These are phyloP conservation scores for Tethea ocularis DNA, from an alignment of 2,888 invertebrate species.

Conservation along the genomic window DNA sequence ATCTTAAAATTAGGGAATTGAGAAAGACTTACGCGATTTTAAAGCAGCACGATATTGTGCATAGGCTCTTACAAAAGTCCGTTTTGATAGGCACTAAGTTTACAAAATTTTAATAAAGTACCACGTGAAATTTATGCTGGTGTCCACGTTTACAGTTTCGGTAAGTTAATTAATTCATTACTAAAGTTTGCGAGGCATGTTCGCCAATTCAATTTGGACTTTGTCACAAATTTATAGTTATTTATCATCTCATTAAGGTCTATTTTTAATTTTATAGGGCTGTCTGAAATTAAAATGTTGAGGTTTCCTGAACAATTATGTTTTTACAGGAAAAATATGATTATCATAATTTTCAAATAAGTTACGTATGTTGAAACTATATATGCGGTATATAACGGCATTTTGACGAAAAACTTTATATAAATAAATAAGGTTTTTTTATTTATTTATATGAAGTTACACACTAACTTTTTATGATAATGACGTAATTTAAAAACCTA, in stretches of 20 bases:
- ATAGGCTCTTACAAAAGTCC: not conserved
- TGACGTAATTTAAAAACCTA: slow-evolving; percentile 7
- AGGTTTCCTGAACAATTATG: no score
- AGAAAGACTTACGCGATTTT: not conserved
- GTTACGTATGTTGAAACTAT: no score
- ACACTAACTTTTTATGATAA: not conserved
- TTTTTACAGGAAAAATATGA: not conserved
- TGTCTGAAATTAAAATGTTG: not conserved
- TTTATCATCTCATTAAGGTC: slow-evolving; percentile 51
- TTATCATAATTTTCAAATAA: no score
- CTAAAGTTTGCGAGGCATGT: slow-evolving; percentile 58
- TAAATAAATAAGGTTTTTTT: no score
- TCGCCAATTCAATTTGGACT: slow-evolving; percentile 52
- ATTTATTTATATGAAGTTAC: no score
- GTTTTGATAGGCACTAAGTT: slow-evolving; percentile 35
- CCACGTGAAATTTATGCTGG: slow-evolving; percentile 51
- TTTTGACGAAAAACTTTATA: no score
- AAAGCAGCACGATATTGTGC: not conserved
- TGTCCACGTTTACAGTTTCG: slow-evolving; percentile 43
- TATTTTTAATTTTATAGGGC: slow-evolving; percentile 28
- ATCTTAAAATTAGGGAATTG: not conserved
- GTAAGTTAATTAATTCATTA: slow-evolving; percentile 66
- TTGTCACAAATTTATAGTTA: slow-evolving; percentile 54
- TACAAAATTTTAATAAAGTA: slow-evolving; percentile 64
- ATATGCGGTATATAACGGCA: no score